Conservation (phyloP, 2,888 invertebrate genomes). For the Ochropacha duplaris region DNA sequence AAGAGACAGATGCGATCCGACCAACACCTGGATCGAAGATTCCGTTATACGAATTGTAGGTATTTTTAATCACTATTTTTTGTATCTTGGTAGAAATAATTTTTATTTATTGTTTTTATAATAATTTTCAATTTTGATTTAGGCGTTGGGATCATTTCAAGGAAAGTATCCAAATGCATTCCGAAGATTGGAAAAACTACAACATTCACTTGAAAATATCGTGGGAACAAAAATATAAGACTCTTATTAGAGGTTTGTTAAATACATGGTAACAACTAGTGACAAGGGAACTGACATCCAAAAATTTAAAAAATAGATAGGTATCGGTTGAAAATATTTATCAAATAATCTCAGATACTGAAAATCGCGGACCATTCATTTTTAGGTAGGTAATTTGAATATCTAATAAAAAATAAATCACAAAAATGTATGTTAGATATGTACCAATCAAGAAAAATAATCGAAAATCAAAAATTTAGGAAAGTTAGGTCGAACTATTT, state of each 20-base stretch:
- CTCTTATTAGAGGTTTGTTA: conserved; percentile 50
- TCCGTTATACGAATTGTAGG: conserved; percentile 47
- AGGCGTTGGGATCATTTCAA: conserved; percentile 66
- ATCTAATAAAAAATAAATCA: no score
- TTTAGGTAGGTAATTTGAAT: no score
- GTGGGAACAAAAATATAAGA: conserved; percentile 63
- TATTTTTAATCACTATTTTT: conserved; percentile 8
- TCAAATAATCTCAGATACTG: no score
- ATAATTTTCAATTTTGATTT: not conserved
- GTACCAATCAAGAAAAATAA: no score
- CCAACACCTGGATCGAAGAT: conserved; percentile 18
- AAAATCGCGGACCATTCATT: no score
- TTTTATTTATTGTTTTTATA: not conserved
- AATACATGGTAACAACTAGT: not conserved
- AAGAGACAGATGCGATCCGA: conserved; percentile 51
- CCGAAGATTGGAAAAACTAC: conserved; percentile 63
- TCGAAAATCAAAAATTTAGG: no score
- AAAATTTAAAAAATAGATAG: no score
- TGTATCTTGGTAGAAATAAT: conserved; percentile 2
- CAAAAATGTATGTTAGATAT: no score
- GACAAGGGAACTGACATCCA: no score
- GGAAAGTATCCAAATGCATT: conserved; percentile 51
- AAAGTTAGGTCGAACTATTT: no score
- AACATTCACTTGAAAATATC: conserved; percentile 55
- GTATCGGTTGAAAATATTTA: no score